phyloP scores from a whole-genome alignment of 92 coral and sea anemone species.

The Plumapathes pennacea region DNA sequence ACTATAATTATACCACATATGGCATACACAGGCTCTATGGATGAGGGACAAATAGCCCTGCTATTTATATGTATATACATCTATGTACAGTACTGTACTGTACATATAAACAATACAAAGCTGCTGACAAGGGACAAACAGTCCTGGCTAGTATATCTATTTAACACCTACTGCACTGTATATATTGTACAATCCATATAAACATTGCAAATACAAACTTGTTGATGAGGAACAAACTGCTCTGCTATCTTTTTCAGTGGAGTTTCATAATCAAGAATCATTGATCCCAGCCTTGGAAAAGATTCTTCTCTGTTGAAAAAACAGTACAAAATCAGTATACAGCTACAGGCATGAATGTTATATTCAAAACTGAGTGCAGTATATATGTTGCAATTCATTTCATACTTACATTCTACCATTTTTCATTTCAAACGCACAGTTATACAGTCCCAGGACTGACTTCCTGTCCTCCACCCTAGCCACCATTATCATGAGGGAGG shows the following conservation, averaged over 20 bases:
- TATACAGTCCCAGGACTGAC: constrained; percentile 91
- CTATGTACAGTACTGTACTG: no score
- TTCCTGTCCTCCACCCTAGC: constrained; percentile 96
- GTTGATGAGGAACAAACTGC: constrained; percentile 98
- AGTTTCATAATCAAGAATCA: constrained; percentile 91
- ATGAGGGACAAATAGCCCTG: no score
- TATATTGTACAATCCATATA: no score
- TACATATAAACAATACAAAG: no score
- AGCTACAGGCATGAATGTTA: not conserved
- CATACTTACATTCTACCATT: constrained; percentile 71
- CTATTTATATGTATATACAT: no score
- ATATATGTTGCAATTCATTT: not conserved
- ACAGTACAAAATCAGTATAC: not conserved
- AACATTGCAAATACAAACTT: no score
- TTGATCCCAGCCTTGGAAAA: constrained; percentile 93
- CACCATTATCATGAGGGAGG: constrained; percentile 84
- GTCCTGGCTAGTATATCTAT: no score
- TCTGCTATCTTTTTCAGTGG: constrained; percentile 92
- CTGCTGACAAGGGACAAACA: no score
- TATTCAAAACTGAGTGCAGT: not conserved
- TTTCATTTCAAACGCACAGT: constrained; percentile 93
- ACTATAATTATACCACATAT: no score
- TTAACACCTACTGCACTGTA: no score
- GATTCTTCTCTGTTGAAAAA: constrained; percentile 78
- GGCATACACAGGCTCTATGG: no score